Conservation (phyloP, 64 coral and sea anemone species). For the Pocillopora damicornis region DNA sequence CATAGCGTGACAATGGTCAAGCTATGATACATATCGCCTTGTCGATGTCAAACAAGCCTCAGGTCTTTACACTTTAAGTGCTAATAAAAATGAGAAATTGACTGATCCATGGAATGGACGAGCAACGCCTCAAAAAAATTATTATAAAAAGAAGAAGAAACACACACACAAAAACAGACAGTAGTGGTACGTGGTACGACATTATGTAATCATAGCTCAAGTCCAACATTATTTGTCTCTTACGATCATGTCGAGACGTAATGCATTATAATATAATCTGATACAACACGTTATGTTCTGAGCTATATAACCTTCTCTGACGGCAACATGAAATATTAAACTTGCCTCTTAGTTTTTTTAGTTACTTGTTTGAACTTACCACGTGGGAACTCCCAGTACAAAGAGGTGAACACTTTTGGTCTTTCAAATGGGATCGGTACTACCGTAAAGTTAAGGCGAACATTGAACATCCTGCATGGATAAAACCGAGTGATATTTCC, state of each 20-base stretch:
- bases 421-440: not conserved
- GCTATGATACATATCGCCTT: no score
- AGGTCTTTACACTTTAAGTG: no score
- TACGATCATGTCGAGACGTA: no score
- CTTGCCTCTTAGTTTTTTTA: not conserved
- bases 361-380: not conserved
- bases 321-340: not conserved
- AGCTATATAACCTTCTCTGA: not conserved
- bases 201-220: no score
- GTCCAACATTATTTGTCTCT: no score
- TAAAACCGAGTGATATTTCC: not conserved
- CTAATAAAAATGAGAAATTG: no score
- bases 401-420: not conserved
- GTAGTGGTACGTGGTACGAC: no score
- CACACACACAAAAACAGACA: not conserved
- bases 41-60: no score
- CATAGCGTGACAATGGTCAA: not conserved
- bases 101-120: no score
- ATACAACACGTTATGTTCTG: no score
- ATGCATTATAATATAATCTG: no score
- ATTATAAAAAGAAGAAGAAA: not conserved
- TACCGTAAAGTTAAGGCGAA: not conserved
- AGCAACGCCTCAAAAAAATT: not conserved
- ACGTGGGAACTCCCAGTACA: conserved; percentile 14
- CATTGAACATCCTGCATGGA: not conserved